Evolutionary conservation across 1,140 invertebrate species (phyloP).

Genomic region (Polypedilum vanderplanki): DNA sequence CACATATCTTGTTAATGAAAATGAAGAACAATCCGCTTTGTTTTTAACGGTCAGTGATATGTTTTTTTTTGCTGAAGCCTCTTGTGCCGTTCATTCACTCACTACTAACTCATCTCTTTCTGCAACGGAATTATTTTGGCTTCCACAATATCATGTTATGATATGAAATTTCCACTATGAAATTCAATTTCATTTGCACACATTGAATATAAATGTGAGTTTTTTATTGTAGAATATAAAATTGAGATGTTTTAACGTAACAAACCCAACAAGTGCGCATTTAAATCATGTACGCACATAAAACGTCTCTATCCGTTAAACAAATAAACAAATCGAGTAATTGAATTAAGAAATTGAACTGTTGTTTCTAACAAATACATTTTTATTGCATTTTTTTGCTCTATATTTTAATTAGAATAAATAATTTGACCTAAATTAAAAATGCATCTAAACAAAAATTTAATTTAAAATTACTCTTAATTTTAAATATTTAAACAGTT

Average conservation of each 20-base stretch:
- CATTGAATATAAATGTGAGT: not conserved
- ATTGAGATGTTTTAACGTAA: not conserved
- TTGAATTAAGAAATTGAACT: slow-evolving; percentile 16
- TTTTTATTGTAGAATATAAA: not conserved
- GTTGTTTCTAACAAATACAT: not conserved
- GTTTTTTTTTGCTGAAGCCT: slow-evolving; percentile 2
- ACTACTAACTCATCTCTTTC: not conserved
- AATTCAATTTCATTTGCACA: slow-evolving; percentile 6
- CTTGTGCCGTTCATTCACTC: not conserved
- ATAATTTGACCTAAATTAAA: too few relatives aligned
- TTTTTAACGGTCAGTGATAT: slow-evolving; percentile 23
- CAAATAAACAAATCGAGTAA: slow-evolving; percentile 27
- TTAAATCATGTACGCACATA: not conserved
- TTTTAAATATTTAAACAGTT: too few relatives aligned
- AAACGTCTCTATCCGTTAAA: slow-evolving; percentile 11
- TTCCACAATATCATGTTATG: slow-evolving; percentile 28
- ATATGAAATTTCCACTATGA: slow-evolving; percentile 26
- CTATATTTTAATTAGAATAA: too few relatives aligned
- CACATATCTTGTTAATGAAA: slow-evolving; percentile 14
- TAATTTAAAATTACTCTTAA: too few relatives aligned
- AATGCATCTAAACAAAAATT: too few relatives aligned
- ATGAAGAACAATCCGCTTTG: slow-evolving; percentile 26
- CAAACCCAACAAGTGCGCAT: not conserved
- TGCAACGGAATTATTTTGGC: slow-evolving; percentile 23
- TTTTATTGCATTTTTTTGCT: too few relatives aligned